Percentiles rank a stretch among this genome's conserved stretches.
phyloP scores from a whole-genome alignment of 2,888 invertebrate genomes.

The Drosophila setosimentum region DNA sequence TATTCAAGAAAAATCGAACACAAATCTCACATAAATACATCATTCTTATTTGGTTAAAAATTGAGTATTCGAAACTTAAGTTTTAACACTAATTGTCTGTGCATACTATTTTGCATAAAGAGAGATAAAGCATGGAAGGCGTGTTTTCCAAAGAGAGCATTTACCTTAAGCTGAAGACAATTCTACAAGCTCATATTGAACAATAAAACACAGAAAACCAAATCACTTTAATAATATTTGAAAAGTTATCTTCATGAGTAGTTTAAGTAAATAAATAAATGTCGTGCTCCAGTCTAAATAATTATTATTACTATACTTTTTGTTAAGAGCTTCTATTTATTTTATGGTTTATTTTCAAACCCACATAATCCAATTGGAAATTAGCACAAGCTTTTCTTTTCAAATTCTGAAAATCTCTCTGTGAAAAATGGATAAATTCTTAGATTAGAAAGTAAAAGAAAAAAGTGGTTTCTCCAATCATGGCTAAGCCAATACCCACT shows the following conservation, averaged over 20 bases:
- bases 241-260: background rate
- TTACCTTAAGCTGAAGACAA: background rate
- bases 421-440: background rate
- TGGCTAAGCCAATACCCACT: slow-evolving; percentile 18
- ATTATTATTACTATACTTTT: background rate
- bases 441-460: background rate
- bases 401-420: background rate
- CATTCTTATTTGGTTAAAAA: no score
- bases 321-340: background rate
- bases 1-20: background rate
- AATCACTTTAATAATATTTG: background rate
- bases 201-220: background rate
- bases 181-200: background rate
- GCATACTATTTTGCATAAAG: no score
- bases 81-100: no score
- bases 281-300: background rate
- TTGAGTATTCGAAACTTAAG: no score
- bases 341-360: background rate
- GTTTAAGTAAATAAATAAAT: background rate
- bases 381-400: background rate
- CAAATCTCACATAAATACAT: background rate
- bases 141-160: no score
- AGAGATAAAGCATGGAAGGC: no score
- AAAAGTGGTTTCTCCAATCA: background rate
- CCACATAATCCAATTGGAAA: background rate